Evolutionary conservation across 2,113 vertebrate species (phyloP), one percentile per base, ranked within the genome.

Genomic region (Dissostichus mawsoni): DNA sequence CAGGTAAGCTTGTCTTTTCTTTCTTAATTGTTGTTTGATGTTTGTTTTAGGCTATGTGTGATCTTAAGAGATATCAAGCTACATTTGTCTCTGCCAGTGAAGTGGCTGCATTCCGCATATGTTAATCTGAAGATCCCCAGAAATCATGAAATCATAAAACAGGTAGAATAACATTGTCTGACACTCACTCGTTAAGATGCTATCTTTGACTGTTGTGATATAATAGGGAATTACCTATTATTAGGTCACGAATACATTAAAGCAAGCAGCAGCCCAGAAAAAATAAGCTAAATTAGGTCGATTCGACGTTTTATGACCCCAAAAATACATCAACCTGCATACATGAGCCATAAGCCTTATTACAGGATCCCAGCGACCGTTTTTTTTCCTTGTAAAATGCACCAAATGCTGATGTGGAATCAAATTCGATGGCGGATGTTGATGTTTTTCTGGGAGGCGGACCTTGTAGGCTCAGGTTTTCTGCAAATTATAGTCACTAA

Each of bases 1-100:
- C 93, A 94, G 94, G 94, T 95, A 94, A 94, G 95, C 44, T 11
- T 11, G 56, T 81, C 25, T 64, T 48, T 67, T 12, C 14, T 41
- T 82, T 73, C 58, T 48, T 45, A 12, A 29, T 72, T 44, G 18
- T 14, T 81, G 65, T 76, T 61, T 85, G 86, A 2, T 18, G 16
- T 17, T 72, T 69, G 51, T 78, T 25, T 70, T 14, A 16, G 33
- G 20, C 20, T 59, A 25, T 33, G 56, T 81, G 3, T 84, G 59
- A 23, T 81, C 25, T 56, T 29, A 36, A 57, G 48, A 69, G 77
- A 12, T 61, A 76, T 85, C 71, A 62, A 58, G 66, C 65, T 87
- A 74, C 67, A 79, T 45, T 69, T 78, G 62, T 69, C 50, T 69
- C 51, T 81, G 51, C 55, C 73, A 63, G 16, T 29, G 23, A 78